Evolutionary conservation across 2,113 vertebrate genomes (phyloP), one percentile per base, ranked within the genome.

Genomic region (Seriola rivoliana): DNA sequence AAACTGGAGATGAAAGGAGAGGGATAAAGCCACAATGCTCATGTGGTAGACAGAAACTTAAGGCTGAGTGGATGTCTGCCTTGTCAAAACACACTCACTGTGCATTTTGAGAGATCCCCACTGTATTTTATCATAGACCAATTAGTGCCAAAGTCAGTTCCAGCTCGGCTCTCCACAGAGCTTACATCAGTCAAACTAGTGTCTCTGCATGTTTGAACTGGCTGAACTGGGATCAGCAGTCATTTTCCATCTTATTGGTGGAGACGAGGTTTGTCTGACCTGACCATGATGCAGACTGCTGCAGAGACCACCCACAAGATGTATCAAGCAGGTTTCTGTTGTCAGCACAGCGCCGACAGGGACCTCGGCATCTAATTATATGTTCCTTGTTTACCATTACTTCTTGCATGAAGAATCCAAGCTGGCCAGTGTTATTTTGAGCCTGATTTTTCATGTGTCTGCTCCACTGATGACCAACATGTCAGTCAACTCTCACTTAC

Each of bases 221-320:
- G 52, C 85, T 71, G 52, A 87, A 82, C 42, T 85, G 71, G 72
- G 50, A 87, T 59, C 66, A 54, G 72, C 16, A 78, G 72, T 60
- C 25, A 75, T 82, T 88, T 84, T 69, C 77, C 54, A 11, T 72
- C 60, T 78, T 82, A 54, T n/a, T 77, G 59, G 12, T 38, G n/a
- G 36, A 67, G 52, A 42, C 3, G 3, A 44, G 40, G n/a, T 75
- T 82, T 62, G 23, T 66, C 79, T 88, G 60, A 73, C 58, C 14
- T 82, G 86, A 92, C 89, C 83, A 44, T 80, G 52, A 52, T 81
- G 71, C 71, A 74, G 78, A 80, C 14, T 1, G 38, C 80, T 82
- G 78, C 80, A 81, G 65, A 75, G 69, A 72, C 74, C 79, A 78
- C 85, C 79, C 80, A 73, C 4, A 4, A 62, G 12, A 71, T 66